Evolutionary conservation across 2,113 vertebrate species (phyloP).

Genomic region (Rhombomys opimus): DNA sequence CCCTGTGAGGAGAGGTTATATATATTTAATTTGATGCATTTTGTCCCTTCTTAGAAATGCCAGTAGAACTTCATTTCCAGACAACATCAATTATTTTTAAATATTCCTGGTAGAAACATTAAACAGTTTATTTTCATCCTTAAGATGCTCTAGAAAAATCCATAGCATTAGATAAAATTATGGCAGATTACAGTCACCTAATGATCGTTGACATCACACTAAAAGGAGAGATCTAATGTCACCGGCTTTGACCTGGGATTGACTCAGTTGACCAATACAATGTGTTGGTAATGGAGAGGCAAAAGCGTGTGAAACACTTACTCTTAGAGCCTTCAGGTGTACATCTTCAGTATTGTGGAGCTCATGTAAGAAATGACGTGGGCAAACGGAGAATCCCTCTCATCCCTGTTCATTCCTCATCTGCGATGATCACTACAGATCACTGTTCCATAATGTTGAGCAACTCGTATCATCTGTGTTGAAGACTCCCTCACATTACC

Average conservation of each 20-base stretch:
- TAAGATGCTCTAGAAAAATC: neutral
- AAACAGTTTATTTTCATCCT: neutral
- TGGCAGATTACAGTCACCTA: neutral
- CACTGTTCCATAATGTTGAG: neutral
- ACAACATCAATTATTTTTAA: neutral
- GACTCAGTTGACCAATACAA: neutral
- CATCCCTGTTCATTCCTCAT: neutral
- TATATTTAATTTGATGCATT: neutral
- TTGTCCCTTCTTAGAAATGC: neutral
- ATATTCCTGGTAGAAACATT: neutral
- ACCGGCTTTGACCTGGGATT: neutral
- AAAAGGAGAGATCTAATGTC: neutral
- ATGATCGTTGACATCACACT: neutral
- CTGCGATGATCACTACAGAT: neutral
- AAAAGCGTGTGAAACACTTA: neutral
- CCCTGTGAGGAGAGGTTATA: neutral
- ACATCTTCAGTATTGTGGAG: neutral
- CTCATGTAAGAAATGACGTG: neutral
- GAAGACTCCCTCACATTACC: neutral
- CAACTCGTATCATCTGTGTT: neutral
- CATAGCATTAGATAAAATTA: neutral
- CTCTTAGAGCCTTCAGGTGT: neutral
- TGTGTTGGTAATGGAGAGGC: accelerated
- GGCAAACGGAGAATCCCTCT: neutral
- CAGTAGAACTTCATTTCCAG: neutral